Conservation (phyloP, 2,888 invertebrate species). For the Selenia dentaria region DNA sequence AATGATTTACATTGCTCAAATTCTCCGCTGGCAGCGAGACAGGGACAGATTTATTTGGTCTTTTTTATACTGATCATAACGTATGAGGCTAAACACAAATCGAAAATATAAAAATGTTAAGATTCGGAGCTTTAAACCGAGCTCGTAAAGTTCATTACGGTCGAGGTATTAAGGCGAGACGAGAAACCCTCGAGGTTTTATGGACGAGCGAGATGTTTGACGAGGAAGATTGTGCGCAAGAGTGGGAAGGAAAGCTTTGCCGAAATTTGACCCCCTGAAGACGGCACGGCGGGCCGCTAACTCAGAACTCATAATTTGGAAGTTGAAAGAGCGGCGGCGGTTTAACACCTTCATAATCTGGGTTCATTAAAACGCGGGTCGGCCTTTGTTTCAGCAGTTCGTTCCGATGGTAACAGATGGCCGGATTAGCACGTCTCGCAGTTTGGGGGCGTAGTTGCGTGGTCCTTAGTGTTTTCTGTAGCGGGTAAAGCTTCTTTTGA, state of each 20-base stretch:
- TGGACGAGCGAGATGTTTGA: constrained; percentile 66
- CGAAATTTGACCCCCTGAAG: constrained; percentile 76
- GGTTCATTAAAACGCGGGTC: constrained; percentile 79
- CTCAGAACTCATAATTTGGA: constrained; percentile 79
- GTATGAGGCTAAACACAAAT: constrained; percentile 74
- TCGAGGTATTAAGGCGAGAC: constrained; percentile 48
- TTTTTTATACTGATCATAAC: constrained; percentile 78
- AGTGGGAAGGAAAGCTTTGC: constrained; percentile 59
- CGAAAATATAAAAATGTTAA: constrained; percentile 49
- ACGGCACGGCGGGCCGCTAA: constrained; percentile 50
- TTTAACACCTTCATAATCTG: constrained; percentile 84
- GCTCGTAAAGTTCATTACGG: constrained; percentile 59
- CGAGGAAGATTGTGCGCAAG: constrained; percentile 52
- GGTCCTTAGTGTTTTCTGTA: constrained; percentile 38
- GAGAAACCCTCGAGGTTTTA: constrained; percentile 60
- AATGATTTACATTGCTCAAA: constrained; percentile 82
- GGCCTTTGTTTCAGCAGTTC: constrained; percentile 82
- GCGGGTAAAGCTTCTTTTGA: constrained; percentile 34
- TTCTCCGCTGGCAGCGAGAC: constrained; percentile 70
- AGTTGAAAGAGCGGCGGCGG: constrained; percentile 79
- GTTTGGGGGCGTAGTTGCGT: constrained; percentile 54
- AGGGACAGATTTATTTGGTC: constrained; percentile 75
- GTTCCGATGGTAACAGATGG: constrained; percentile 80
- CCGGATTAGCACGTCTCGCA: constrained; percentile 73
- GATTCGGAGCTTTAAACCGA: constrained; percentile 52